phyloP scores from a whole-genome alignment of 2,888 invertebrate species.

The Encarsia formosa region DNA sequence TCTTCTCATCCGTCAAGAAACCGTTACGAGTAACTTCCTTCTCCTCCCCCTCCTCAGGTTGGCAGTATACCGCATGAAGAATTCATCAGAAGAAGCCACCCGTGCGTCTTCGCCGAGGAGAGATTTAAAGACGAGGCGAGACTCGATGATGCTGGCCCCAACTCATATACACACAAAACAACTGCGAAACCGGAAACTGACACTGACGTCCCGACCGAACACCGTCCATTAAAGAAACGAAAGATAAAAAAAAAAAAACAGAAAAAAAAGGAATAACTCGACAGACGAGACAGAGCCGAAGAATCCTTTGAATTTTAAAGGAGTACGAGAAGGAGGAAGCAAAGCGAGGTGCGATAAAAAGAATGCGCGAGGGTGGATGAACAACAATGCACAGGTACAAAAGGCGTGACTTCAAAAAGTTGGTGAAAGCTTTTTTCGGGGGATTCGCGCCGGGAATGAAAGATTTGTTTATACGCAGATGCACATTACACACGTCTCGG shows the following conservation, averaged over 20 bases:
- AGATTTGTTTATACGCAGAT: too few relatives aligned
- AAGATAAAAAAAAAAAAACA: too few relatives aligned
- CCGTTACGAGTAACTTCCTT: not conserved
- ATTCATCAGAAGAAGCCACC: constrained; percentile 9
- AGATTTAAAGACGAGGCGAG: constrained; percentile 16
- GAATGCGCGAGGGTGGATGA: not conserved
- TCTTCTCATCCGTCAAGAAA: too few relatives aligned
- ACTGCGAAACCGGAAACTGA: constrained; percentile 18
- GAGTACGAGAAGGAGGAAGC: constrained; percentile 1
- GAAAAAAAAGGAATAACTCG: not conserved
- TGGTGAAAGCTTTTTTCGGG: too few relatives aligned
- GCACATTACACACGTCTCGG: too few relatives aligned
- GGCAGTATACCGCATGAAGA: constrained; percentile 3
- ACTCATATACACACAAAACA: constrained; percentile 11
- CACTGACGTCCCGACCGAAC: not conserved
- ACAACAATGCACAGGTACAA: too few relatives aligned
- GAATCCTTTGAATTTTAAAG: not conserved
- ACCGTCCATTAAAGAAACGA: not conserved
- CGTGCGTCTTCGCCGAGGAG: not conserved
- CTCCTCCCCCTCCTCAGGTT: not conserved
- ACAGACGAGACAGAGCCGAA: not conserved
- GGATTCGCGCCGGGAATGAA: too few relatives aligned
- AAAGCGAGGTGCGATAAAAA: not conserved
- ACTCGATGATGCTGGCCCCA: too few relatives aligned
- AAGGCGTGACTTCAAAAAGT: too few relatives aligned